Percentiles rank a stretch among this genome's conserved stretches.
Evolutionary conservation across 2,113 vertebrate genomes (phyloP).

Genomic region (Toxotes chatareus): DNA sequence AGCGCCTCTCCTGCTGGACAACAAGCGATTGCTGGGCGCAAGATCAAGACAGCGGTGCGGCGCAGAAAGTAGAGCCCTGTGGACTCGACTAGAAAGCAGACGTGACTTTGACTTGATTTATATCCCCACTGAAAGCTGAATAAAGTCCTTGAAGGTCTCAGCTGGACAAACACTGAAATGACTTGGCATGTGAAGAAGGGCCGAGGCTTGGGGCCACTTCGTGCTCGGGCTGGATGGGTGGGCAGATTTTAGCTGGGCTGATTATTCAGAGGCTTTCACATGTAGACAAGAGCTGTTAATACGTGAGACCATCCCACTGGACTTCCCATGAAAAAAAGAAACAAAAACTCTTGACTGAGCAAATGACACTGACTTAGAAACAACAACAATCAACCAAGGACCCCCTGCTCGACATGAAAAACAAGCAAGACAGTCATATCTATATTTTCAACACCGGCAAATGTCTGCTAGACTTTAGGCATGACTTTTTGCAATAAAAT

Average conservation of each 20-base stretch:
- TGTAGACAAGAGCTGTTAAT: conserved; percentile 41
- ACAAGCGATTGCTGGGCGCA: conserved; percentile 88
- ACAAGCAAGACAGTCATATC: conserved; percentile 69
- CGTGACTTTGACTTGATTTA: conserved; percentile 59
- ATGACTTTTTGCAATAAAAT: conserved; percentile 81
- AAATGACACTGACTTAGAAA: conserved; percentile 56
- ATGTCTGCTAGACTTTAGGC: conserved; percentile 81
- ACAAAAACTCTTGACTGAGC: conserved; percentile 57
- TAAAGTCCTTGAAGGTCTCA: conserved; percentile 37
- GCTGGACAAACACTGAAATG: conserved; percentile 72
- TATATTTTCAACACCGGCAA: conserved; percentile 82
- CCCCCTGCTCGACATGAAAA: conserved; percentile 49
- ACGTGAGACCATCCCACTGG: conserved; percentile 51
- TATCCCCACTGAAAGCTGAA: conserved; percentile 51
- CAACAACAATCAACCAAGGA: conserved; percentile 78
- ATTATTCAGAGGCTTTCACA: conserved; percentile 53
- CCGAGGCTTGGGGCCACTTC: background rate
- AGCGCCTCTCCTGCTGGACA: conserved; percentile 75
- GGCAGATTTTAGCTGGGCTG: conserved; percentile 25
- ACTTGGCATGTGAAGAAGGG: conserved; percentile 66
- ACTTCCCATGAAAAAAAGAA: conserved; percentile 39
- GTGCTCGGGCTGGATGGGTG: conserved; percentile 32
- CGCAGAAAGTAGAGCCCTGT: conserved; percentile 90
- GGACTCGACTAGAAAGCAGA: conserved; percentile 50
- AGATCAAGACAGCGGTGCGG: conserved; percentile 96